These are phyloP conservation scores for Malurus splendens DNA, from an alignment of 2,797 vertebrate species.

Conservation along the genomic window DNA sequence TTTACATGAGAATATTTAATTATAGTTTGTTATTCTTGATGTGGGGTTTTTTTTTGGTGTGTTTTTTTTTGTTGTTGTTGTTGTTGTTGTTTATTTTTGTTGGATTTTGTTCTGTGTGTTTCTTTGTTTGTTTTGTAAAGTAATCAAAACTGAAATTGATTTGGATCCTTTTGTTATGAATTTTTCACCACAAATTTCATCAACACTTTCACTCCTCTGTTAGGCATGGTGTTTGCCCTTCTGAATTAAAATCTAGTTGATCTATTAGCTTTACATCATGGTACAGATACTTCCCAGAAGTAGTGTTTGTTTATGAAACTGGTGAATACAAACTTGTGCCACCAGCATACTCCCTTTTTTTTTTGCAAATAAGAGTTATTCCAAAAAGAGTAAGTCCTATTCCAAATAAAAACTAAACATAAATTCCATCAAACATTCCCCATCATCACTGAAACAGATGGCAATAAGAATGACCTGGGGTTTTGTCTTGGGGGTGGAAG, in stretches of 20 bases:
- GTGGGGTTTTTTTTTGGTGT: neutral
- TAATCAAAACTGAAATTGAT: neutral
- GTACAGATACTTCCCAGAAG: neutral
- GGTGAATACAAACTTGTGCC: accelerated
- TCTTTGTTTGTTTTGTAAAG: neutral
- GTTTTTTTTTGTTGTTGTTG: too few relatives aligned
- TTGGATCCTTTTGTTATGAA: neutral
- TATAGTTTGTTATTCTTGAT: neutral
- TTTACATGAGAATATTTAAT: neutral
- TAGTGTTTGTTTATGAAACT: neutral
- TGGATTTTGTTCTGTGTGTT: neutral
- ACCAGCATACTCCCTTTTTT: neutral
- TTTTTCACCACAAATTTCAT: neutral
- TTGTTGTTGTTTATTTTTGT: too few relatives aligned
- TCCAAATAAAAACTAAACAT: neutral
- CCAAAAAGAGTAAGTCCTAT: neutral
- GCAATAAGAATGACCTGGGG: neutral
- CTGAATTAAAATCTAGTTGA: neutral
- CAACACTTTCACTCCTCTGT: neutral
- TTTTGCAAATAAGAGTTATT: neutral
- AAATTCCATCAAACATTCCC: accelerated
- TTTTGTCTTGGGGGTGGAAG: neutral
- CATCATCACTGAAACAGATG: neutral
- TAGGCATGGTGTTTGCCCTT: neutral
- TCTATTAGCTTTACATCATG: neutral